Base-by-base conservation (phyloP, 2,113 vertebrate species). In the Rhinolophus ferrumequinum region DNA sequence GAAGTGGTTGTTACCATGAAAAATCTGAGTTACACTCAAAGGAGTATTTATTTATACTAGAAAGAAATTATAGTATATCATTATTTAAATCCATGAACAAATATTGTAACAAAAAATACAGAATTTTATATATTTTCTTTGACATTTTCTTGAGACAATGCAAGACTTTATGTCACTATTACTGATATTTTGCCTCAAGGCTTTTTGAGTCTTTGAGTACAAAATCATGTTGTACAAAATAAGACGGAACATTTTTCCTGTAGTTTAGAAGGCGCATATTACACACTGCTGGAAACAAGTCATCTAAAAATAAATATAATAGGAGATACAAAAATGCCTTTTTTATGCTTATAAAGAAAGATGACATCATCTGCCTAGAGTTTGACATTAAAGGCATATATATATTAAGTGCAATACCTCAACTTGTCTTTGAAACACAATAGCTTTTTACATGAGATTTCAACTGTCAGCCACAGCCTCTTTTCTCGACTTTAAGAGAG, bases 281-380 rank as follows among this genome's bases (percentile, higher is more conserved):
- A 11, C 2, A 87, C 33, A 58, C 70, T 90, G 21, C 28, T 96
- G 96, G 92, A 97, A 93, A 96, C 44, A 95, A 96, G 93, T 94
- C 30, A 93, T 95, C 47, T 28, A 21, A 95, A 96, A 98, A 94
- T 50, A 97, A 98, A 66, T 64, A 91, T 72, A 83, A 83, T 93
- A 97, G 94, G 7, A 97, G 90, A 96, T 94, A 93, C 58, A 97
- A 93, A 93, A 97, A 90, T 92, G 9, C 75, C 93, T 94, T 97
- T 97, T 98, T 98, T 97, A 98, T 87, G 72, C 62, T 98, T 97
- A 85, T 97, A 94, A 98, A 95, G 96, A 97, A 98, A 98, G 88
- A 94, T 70, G 95, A 98, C 58, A 97, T 96, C 73, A 95, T 94
- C 94, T 95, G 88, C 95, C 66, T 90, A 10, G 14, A 98, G 82